phyloP scores from a whole-genome alignment of 2,888 invertebrate species.

The Apoda limacodes region DNA sequence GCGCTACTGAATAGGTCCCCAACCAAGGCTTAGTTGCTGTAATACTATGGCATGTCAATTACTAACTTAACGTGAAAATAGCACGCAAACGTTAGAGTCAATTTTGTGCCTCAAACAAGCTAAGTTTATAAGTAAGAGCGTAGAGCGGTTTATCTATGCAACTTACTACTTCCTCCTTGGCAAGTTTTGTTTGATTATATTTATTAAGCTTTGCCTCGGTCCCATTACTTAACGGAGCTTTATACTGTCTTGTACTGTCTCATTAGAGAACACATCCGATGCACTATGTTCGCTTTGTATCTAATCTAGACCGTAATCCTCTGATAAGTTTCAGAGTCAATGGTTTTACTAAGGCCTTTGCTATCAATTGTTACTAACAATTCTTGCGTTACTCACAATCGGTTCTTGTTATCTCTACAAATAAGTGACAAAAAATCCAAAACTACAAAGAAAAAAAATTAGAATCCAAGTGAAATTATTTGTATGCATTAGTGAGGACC shows the following conservation, averaged over 20 bases:
- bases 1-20: no score
- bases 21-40: constrained; percentile 31
- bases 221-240: constrained; percentile 44
- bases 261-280: constrained; percentile 48
- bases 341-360: no score
- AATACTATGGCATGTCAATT: constrained; percentile 51
- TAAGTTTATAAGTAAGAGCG: constrained; percentile 46
- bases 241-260: constrained; percentile 38
- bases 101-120: constrained; percentile 45
- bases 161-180: constrained; percentile 53
- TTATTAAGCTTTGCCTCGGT: constrained; percentile 42
- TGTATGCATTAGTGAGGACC: constrained; percentile 33
- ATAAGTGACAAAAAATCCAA: no score
- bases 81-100: constrained; percentile 46
- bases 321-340: no score
- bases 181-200: constrained; percentile 58
- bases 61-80: constrained; percentile 47
- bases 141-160: constrained; percentile 50
- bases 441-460: constrained; percentile 17
- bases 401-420: no score
- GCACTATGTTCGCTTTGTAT: constrained; percentile 32
- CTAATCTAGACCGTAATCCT: constrained; percentile 25
- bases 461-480: constrained; percentile 26
- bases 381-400: no score
- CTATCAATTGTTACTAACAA: no score